Conservation (phyloP, 2,797 vertebrate genomes). For the Chelon auratus region DNA sequence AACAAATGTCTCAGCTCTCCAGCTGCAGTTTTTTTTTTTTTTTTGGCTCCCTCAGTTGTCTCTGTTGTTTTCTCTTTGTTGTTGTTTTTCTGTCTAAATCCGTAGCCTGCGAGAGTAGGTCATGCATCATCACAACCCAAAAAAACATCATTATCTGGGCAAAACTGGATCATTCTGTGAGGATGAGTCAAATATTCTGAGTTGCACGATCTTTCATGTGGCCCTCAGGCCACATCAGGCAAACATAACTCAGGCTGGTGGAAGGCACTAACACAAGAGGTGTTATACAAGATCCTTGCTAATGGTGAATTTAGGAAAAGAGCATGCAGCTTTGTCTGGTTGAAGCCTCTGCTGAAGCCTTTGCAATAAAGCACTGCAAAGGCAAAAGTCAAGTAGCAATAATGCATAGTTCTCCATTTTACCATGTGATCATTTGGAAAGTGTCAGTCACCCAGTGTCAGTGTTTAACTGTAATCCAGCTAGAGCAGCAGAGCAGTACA, state of each 20-base stretch:
- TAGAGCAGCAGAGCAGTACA: constrained; percentile 36
- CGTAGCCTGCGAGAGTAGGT: constrained; percentile 8
- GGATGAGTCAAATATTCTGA: constrained; percentile 38
- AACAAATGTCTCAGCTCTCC: constrained; percentile 10
- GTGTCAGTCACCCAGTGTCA: constrained; percentile 44
- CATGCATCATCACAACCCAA: constrained; percentile 16
- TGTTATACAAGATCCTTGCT: constrained; percentile 37
- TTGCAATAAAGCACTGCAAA: too few relatives aligned
- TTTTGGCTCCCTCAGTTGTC: constrained; percentile 3
- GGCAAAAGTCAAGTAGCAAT: constrained; percentile 27
- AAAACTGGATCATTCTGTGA: constrained; percentile 15
- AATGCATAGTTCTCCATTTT: constrained; percentile 51
- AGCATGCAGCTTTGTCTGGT: constrained; percentile 32
- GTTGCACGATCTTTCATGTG: constrained; percentile 20
- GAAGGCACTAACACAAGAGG: constrained; percentile 24
- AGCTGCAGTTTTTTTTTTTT: constrained; percentile 10
- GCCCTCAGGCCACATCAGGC: constrained; percentile 14
- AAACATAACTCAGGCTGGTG: constrained; percentile 8
- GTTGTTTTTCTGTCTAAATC: constrained; percentile 22
- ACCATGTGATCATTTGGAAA: constrained; percentile 37
- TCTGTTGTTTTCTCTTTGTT: constrained; percentile 1
- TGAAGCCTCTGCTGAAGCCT: constrained; percentile 45
- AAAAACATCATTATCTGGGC: constrained; percentile 31
- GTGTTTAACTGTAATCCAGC: constrained; percentile 35
- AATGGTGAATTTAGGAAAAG: constrained; percentile 34